phyloP scores from a whole-genome alignment of 2,797 vertebrate genomes.

The Sylvilagus floridanus region DNA sequence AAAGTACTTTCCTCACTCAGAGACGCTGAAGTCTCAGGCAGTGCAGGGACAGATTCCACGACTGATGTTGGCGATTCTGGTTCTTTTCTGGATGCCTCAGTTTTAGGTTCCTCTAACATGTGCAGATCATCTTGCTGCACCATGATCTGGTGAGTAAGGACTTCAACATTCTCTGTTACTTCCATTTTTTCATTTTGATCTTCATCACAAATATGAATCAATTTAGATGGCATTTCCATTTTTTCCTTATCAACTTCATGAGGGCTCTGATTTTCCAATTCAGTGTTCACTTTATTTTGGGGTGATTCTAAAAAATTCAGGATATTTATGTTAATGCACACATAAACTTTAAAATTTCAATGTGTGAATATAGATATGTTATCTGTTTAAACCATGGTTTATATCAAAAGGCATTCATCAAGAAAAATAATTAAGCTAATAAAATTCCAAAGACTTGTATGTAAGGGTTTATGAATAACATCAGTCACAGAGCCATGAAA shows the following conservation, averaged over 20 bases:
- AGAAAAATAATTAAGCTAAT: slow-evolving; percentile 12
- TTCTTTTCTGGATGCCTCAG: slow-evolving; percentile 71
- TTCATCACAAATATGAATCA: slow-evolving; percentile 63
- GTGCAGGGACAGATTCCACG: slow-evolving; percentile 64
- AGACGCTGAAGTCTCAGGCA: slow-evolving; percentile 72
- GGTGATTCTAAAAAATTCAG: slow-evolving; percentile 84
- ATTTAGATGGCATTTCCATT: slow-evolving; percentile 82
- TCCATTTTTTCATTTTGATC: slow-evolving; percentile 76
- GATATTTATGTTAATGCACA: slow-evolving; percentile 20
- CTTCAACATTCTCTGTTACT: slow-evolving; percentile 61
- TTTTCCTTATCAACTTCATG: slow-evolving; percentile 75
- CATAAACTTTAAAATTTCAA: neutral
- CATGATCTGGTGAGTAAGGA: slow-evolving; percentile 56
- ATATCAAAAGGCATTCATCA: slow-evolving; percentile 3
- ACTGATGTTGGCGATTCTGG: slow-evolving; percentile 58
- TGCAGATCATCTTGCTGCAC: slow-evolving; percentile 71
- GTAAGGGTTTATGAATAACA: neutral
- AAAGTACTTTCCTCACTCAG: slow-evolving; percentile 70
- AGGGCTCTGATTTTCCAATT: slow-evolving; percentile 83
- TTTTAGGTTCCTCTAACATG: slow-evolving; percentile 9
- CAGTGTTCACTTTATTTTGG: slow-evolving; percentile 80
- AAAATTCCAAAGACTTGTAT: neutral
- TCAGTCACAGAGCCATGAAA: neutral
- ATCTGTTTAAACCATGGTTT: neutral
- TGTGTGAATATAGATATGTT: neutral